Evolutionary conservation across 2,113 vertebrate genomes (phyloP).

Genomic region (Alethe diademata): DNA sequence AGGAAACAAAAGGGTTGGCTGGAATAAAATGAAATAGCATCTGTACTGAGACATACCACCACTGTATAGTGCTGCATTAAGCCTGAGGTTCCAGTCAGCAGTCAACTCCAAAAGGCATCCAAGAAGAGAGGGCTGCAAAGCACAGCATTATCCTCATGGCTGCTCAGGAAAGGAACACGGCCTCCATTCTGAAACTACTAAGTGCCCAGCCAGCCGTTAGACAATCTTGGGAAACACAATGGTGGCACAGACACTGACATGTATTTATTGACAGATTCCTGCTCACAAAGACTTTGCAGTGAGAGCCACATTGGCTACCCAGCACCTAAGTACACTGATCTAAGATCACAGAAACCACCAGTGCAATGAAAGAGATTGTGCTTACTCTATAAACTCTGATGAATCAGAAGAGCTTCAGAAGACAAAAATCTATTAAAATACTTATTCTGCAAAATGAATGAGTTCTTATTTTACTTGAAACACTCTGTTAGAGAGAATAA

Average conservation of each 20-base stretch:
- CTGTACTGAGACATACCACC: not conserved
- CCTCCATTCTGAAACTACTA: not conserved
- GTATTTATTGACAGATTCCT: not conserved
- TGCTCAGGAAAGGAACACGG: not conserved
- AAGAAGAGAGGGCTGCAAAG: not conserved
- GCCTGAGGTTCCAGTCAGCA: not conserved
- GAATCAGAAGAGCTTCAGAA: not conserved
- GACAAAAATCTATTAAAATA: not conserved
- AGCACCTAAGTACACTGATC: not conserved
- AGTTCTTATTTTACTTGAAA: not conserved
- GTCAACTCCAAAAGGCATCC: not conserved
- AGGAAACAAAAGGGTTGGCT: not conserved
- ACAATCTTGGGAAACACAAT: not conserved
- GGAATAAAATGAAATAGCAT: not conserved
- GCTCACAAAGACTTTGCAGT: not conserved
- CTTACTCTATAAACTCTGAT: not conserved
- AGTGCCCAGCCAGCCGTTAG: not conserved
- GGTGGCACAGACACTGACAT: not conserved
- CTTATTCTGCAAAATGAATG: not conserved
- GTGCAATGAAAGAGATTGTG: not conserved
- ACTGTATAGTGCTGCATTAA: not conserved
- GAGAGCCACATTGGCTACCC: rapidly evolving
- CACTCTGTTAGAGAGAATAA: not conserved
- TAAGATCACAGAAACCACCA: not conserved
- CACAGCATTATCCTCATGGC: not conserved